Evolutionary conservation across 2,888 invertebrate species (phyloP).

Genomic region (Diabrotica balteata): DNA sequence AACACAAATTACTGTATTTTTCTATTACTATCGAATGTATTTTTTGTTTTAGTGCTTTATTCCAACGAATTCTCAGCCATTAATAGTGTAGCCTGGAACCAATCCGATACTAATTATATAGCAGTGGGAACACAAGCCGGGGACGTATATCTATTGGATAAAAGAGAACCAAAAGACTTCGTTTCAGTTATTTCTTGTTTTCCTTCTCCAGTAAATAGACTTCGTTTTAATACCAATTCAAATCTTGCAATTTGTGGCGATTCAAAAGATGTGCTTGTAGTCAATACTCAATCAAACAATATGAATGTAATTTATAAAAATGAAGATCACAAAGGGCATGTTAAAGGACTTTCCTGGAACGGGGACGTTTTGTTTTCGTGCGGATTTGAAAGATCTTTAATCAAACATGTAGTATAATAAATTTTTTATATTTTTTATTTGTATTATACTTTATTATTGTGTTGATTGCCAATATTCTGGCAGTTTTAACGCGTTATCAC

Average conservation of each 20-base stretch:
- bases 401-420: constrained; percentile 49
- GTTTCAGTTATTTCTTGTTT: constrained; percentile 52
- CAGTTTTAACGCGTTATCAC: too few relatives aligned
- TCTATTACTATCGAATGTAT: too few relatives aligned
- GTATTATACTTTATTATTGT: background rate
- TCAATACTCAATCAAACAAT: constrained; percentile 55
- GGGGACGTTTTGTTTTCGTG: constrained; percentile 63
- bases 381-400: constrained; percentile 65
- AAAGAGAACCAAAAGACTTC: constrained; percentile 58
- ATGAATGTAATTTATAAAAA: constrained; percentile 58
- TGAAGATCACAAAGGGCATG: constrained; percentile 63
- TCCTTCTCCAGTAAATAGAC: constrained; percentile 56
- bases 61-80: constrained; percentile 57
- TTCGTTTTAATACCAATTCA: constrained; percentile 57
- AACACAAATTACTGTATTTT: too few relatives aligned
- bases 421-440: constrained; percentile 32
- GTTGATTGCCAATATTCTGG: too few relatives aligned
- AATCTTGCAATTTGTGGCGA: constrained; percentile 63
- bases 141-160: constrained; percentile 63
- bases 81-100: constrained; percentile 60
- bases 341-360: constrained; percentile 66
- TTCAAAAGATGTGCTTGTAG: constrained; percentile 58
- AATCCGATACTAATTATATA: constrained; percentile 57
- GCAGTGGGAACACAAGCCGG: constrained; percentile 64
- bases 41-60: constrained; percentile 54